phyloP scores from a whole-genome alignment of 1,140 invertebrate genomes.

The Drosophila carrolli region DNA sequence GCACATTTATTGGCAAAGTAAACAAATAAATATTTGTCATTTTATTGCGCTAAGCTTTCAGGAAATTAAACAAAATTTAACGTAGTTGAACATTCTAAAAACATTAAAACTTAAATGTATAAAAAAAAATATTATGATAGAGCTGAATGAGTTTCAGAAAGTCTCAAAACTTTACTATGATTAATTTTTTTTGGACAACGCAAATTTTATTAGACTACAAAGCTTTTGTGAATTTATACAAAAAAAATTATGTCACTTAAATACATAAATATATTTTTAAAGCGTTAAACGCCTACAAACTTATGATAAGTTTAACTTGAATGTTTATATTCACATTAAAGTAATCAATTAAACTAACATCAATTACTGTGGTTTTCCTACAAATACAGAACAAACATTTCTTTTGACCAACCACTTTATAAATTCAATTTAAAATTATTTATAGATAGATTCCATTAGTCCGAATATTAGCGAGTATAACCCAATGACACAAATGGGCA shows the following conservation, averaged over 20 bases:
- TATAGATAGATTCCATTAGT: constrained; percentile 37
- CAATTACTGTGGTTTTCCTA: constrained; percentile 3
- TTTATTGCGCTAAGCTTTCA: constrained; percentile 6
- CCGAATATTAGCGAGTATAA: constrained; percentile 14
- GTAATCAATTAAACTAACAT: constrained; percentile 8
- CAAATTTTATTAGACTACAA: too few species aligned
- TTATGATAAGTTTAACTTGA: too few species aligned
- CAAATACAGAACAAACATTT: background rate
- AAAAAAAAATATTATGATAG: too few species aligned
- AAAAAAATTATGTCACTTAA: too few species aligned
- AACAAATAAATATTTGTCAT: constrained; percentile 25
- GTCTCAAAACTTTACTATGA: too few species aligned
- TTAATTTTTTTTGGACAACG: too few species aligned
- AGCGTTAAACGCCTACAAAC: too few species aligned
- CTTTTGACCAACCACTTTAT: background rate
- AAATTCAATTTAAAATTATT: constrained; percentile 27
- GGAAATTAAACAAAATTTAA: constrained; percentile 11
- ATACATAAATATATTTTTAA: too few species aligned
- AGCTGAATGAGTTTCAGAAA: too few species aligned
- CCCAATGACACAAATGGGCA: constrained; percentile 32
- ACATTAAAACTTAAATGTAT: too few species aligned
- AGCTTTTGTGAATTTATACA: too few species aligned
- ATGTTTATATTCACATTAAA: background rate
- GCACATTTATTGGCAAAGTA: constrained; percentile 9
- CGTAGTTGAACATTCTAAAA: too few species aligned